Conservation (phyloP, 2,113 vertebrate species). For the Panurus biarmicus region DNA sequence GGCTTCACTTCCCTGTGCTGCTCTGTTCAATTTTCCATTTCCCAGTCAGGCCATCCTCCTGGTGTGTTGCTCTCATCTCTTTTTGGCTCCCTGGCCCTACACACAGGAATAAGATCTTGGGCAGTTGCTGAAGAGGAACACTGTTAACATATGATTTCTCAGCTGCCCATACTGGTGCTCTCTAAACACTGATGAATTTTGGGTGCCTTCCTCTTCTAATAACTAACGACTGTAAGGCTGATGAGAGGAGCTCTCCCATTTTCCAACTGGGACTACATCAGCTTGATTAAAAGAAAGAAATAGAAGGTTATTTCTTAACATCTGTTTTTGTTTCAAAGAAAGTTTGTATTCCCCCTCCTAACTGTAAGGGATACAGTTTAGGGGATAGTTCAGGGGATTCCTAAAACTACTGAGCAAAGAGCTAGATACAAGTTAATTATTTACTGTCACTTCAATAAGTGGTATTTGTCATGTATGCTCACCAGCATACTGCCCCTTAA, state of each 20-base stretch:
- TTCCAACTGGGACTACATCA: not conserved
- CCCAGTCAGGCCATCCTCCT: not conserved
- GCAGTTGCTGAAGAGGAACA: not conserved
- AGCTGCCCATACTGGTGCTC: not conserved
- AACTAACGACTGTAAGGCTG: not conserved
- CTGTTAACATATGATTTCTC: not conserved
- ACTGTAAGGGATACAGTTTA: not conserved
- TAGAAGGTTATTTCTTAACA: not conserved
- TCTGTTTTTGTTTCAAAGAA: not conserved
- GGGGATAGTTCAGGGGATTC: not conserved
- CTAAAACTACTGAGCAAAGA: not conserved
- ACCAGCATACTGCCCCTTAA: not conserved
- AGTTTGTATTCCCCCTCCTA: not conserved
- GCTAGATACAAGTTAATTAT: not conserved
- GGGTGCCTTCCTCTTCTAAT: not conserved
- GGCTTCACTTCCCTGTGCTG: not conserved
- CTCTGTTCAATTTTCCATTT: fast-evolving
- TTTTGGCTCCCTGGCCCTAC: not conserved
- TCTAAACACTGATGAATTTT: not conserved
- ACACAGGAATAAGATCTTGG: fast-evolving
- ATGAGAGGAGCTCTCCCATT: not conserved
- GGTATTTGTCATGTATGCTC: not conserved
- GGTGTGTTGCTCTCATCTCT: not conserved
- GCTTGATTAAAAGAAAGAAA: not conserved
- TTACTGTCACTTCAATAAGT: not conserved